Evolutionary conservation across 2,888 invertebrate species (phyloP).

Genomic region (Hymenopus coronatus): DNA sequence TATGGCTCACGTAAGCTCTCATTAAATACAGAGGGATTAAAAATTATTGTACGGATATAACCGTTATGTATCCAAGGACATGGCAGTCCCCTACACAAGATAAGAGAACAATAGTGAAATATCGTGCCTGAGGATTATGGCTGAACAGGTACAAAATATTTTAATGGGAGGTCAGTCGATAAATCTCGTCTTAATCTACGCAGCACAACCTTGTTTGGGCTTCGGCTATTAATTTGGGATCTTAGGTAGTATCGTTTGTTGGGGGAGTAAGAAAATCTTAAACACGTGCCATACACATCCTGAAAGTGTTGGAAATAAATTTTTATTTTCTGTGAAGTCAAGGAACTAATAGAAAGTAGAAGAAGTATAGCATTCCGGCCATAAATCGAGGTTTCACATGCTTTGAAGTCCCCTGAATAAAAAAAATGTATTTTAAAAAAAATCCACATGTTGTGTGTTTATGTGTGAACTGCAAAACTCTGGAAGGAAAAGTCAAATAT

Average conservation of each 20-base stretch:
- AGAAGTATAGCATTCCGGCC: too few species aligned
- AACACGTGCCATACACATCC: too few species aligned
- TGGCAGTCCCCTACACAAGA: background rate
- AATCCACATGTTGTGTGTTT: too few species aligned
- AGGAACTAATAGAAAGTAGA: too few species aligned
- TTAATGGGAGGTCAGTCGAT: background rate
- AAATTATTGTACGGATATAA: background rate
- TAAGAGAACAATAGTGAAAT: background rate
- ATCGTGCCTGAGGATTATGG: background rate
- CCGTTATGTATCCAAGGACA: background rate
- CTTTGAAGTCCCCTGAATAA: too few species aligned
- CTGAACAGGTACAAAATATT: background rate
- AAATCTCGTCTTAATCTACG: background rate
- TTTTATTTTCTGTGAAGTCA: too few species aligned
- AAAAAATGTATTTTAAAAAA: too few species aligned
- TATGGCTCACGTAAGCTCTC: background rate
- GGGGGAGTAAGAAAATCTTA: too few species aligned
- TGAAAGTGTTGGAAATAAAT: too few species aligned
- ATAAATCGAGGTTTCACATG: too few species aligned
- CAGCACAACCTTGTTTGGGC: background rate
- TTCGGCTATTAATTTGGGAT: background rate
- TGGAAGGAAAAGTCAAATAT: too few species aligned
- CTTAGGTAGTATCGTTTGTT: background rate
- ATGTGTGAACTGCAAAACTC: too few species aligned
- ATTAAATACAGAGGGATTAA: background rate